Percentiles rank a stretch among this genome's conserved stretches.
Evolutionary conservation across 2,797 vertebrate genomes (phyloP).

Genomic region (Tachyglossus aculeatus): DNA sequence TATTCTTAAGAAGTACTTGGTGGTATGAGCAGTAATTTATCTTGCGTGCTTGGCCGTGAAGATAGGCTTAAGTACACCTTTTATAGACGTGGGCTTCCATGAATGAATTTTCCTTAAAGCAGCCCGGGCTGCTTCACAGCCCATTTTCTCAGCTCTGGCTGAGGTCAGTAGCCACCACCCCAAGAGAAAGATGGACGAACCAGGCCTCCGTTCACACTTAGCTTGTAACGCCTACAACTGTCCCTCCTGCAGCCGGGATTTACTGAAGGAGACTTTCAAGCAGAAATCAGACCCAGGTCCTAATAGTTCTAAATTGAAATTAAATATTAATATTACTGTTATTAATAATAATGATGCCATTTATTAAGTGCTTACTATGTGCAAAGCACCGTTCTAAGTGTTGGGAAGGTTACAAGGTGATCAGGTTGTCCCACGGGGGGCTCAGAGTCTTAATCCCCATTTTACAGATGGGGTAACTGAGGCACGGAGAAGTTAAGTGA

Average conservation of each 20-base stretch:
- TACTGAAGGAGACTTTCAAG: not conserved
- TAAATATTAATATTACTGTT: no score
- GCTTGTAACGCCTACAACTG: slow-evolving; percentile 24
- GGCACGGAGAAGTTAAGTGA: no score
- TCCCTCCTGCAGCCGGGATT: not conserved
- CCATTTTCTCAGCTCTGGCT: slow-evolving; percentile 35
- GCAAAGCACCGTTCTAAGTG: no score
- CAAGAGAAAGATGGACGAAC: slow-evolving; percentile 22
- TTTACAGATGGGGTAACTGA: no score
- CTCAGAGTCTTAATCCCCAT: no score
- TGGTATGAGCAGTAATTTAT: slow-evolving; percentile 32
- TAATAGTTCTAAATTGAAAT: slow-evolving; percentile 18
- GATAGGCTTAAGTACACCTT: slow-evolving; percentile 48
- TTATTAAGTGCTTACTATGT: no score
- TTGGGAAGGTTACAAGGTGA: no score
- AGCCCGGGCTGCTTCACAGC: slow-evolving; percentile 37
- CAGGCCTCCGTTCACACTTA: slow-evolving; percentile 27
- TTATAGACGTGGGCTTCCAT: slow-evolving; percentile 31
- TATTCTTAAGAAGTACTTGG: slow-evolving; percentile 19
- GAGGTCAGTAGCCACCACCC: not conserved
- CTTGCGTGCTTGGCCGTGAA: slow-evolving; percentile 36
- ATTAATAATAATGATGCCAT: no score
- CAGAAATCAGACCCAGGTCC: slow-evolving; percentile 8
- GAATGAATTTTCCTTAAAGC: slow-evolving; percentile 46
- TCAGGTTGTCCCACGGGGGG: no score